These are phyloP conservation scores for Tinea pellionella DNA, from an alignment of 2,888 invertebrate species.

Conservation along the genomic window DNA sequence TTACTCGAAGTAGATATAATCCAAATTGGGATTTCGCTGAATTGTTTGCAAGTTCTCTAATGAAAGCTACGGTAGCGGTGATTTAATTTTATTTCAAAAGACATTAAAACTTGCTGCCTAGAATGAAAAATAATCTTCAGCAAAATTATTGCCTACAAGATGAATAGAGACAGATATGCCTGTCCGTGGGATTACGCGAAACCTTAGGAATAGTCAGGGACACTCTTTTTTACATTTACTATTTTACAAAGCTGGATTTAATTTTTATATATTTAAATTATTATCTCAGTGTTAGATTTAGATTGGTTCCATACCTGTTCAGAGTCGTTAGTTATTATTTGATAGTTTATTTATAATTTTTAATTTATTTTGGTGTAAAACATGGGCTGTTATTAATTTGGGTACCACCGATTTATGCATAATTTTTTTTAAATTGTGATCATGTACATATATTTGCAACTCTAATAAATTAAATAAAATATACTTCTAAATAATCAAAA, in stretches of 20 bases:
- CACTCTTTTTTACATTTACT: constrained; percentile 4
- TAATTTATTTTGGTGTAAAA: too few species aligned
- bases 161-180: constrained; percentile 48
- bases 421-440: too few species aligned
- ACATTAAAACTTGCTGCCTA: constrained; percentile 61
- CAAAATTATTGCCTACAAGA: constrained; percentile 60
- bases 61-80: constrained; percentile 35
- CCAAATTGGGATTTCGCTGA: constrained; percentile 10
- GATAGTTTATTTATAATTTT: too few species aligned
- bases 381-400: too few species aligned
- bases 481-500: too few species aligned
- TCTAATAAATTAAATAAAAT: too few species aligned
- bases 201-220: neutral
- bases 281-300: too few species aligned
- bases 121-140: constrained; percentile 61
- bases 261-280: neutral
- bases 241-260: neutral
- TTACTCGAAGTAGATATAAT: neutral
- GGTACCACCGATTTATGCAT: too few species aligned
- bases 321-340: too few species aligned
- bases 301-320: too few species aligned
- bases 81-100: constrained; percentile 58
- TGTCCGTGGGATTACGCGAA: constrained; percentile 31
- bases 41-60: constrained; percentile 20
- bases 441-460: too few species aligned